Evolutionary conservation across 2,888 invertebrate species (phyloP).

Genomic region (Podotricha telesiphe): DNA sequence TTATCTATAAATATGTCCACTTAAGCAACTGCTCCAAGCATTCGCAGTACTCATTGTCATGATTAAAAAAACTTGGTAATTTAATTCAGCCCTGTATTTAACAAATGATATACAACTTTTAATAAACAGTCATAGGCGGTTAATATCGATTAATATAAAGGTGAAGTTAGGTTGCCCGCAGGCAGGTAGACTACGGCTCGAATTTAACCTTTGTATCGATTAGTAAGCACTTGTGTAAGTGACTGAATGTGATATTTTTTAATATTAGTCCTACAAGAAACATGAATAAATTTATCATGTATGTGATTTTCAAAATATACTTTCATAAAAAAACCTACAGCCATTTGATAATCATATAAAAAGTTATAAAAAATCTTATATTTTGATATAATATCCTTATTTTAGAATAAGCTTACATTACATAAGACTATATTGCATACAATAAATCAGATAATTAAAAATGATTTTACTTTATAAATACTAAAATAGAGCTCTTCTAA

Average conservation of each 20-base stretch:
- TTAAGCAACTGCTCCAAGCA: background rate
- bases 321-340: no score
- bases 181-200: slow-evolving; percentile 29
- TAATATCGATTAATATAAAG: slow-evolving; percentile 51
- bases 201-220: slow-evolving; percentile 48
- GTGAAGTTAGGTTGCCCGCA: slow-evolving; percentile 46
- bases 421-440: no score
- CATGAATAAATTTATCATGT: no score
- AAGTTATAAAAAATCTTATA: no score
- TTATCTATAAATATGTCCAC: background rate
- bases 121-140: slow-evolving; percentile 12
- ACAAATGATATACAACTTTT: background rate
- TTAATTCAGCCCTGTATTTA: background rate
- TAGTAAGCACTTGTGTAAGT: slow-evolving; percentile 58
- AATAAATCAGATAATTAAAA: no score
- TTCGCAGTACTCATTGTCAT: background rate
- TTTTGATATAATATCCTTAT: no score
- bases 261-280: no score
- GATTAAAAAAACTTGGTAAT: background rate
- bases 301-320: no score
- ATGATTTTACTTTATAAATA: background rate
- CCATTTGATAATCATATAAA: no score
- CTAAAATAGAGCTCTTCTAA: background rate
- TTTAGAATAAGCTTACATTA: no score
- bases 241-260: slow-evolving; percentile 48